A percentile compares a stretch with the other conserved stretches of the same genome.
phyloP scores from a whole-genome alignment of 1,140 invertebrate genomes.

The Melipona quadrifasciata region DNA sequence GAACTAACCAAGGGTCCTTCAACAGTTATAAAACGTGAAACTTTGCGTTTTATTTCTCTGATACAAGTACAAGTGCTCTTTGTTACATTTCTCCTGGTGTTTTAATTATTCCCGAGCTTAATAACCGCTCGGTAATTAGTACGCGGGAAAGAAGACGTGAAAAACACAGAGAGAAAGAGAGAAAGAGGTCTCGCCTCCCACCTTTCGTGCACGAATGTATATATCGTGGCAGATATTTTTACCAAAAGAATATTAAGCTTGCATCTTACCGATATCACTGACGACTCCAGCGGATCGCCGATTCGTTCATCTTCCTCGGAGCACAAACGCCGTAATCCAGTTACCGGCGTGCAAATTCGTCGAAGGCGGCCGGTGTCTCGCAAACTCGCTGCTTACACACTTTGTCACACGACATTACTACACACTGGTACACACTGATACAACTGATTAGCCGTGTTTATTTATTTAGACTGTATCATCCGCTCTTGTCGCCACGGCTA shows the following conservation, averaged over 20 bases:
- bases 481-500: not conserved
- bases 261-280: not conserved
- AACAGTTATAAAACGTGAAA: not conserved
- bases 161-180: too few relatives aligned
- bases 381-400: conserved; percentile 6
- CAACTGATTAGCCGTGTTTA: conserved; percentile 10
- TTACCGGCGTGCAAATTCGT: conserved; percentile 8
- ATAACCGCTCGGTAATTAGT: not conserved
- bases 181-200: too few relatives aligned
- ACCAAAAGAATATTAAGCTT: too few relatives aligned
- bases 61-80: too few relatives aligned
- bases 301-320: not conserved
- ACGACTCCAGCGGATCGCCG: not conserved
- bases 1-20: not conserved
- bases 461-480: conserved; percentile 23
- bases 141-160: not conserved
- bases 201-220: too few relatives aligned
- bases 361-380: not conserved
- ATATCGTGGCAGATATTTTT: too few relatives aligned
- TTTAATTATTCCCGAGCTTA: not conserved
- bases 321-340: conserved; percentile 18
- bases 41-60: too few relatives aligned
- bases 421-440: conserved; percentile 31
- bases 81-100: not conserved
- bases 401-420: conserved; percentile 27